These are phyloP conservation scores for Drosophila koepferae DNA, from an alignment of 2,888 invertebrate species.

Conservation along the genomic window DNA sequence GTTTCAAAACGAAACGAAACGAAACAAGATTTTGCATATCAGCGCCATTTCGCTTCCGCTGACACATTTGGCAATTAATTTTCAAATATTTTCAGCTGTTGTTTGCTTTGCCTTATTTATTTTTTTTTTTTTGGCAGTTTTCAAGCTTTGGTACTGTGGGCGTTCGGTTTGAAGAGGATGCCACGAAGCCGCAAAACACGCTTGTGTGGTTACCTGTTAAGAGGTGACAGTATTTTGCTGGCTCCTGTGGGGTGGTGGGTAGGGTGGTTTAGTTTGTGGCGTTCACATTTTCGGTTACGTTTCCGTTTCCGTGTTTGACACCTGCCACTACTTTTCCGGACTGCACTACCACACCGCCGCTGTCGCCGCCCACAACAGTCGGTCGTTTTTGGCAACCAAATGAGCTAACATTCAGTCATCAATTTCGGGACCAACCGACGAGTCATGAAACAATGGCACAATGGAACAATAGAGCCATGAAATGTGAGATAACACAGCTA, in stretches of 20 bases:
- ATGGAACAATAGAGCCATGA: neutral
- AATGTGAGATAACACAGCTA: slow-evolving; percentile 1
- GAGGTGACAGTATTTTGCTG: neutral
- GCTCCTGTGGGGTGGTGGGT: neutral
- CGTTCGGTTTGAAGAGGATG: slow-evolving; percentile 13
- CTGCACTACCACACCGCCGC: neutral
- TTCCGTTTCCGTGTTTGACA: slow-evolving; percentile 65
- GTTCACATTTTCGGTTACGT: slow-evolving; percentile 33
- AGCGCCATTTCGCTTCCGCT: slow-evolving; percentile 27
- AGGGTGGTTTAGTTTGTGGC: slow-evolving; percentile 48
- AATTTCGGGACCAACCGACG: slow-evolving; percentile 2
- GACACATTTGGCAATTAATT: slow-evolving; percentile 61
- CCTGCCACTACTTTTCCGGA: slow-evolving; percentile 23
- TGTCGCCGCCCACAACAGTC: slow-evolving; percentile 6
- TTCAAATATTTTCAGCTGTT: slow-evolving; percentile 36
- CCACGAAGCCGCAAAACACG: slow-evolving; percentile 45
- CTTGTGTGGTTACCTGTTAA: slow-evolving; percentile 16
- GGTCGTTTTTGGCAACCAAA: slow-evolving; percentile 23
- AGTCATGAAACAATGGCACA: slow-evolving; percentile 4
- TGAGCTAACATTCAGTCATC: slow-evolving; percentile 21
- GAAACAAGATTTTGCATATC: slow-evolving; percentile 40
- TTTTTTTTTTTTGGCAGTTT: neutral
- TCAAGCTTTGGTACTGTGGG: neutral
- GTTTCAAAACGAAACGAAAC: slow-evolving; percentile 29
- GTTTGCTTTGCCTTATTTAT: slow-evolving; percentile 17